Evolutionary conservation across 2,113 vertebrate genomes (phyloP).

Genomic region (Peucedramus taeniatus): DNA sequence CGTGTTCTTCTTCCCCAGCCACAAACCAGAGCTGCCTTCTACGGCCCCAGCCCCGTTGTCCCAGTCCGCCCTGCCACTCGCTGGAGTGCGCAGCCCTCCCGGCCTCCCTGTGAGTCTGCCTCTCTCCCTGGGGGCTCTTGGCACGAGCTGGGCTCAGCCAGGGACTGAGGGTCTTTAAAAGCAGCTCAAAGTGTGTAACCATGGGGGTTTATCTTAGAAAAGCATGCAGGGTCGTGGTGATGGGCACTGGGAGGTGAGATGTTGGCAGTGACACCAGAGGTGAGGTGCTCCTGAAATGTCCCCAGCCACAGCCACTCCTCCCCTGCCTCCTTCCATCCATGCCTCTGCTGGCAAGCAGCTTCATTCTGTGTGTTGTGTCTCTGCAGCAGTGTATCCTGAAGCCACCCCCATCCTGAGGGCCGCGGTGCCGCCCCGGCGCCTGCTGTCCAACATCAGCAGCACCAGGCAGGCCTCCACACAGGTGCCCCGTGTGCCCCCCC

Average conservation of each 20-base stretch:
- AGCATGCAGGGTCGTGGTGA: not conserved
- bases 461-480: conserved; percentile 87
- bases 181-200: not conserved
- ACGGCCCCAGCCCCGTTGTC: conserved; percentile 75
- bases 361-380: not conserved
- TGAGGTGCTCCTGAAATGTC: not conserved
- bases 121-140: not conserved
- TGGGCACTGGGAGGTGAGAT: rapidly evolving
- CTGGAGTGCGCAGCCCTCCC: conserved; percentile 80
- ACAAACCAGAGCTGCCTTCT: conserved; percentile 78
- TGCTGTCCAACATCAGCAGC: conserved; percentile 77
- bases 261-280: not conserved
- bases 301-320: not conserved
- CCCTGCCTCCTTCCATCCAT: rapidly evolving
- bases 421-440: conserved; percentile 55
- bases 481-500: conserved; percentile 72
- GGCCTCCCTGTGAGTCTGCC: conserved; percentile 77
- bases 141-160: rapidly evolving
- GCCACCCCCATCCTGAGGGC: conserved; percentile 68
- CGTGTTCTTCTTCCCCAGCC: conserved; percentile 65
- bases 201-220: not conserved
- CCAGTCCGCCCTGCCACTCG: conserved; percentile 77
- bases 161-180: not conserved
- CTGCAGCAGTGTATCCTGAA: conserved; percentile 47
- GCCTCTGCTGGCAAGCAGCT: not conserved